Base-by-base conservation (phyloP, 2,113 vertebrate species). In the Hippocampus abdominalis region DNA sequence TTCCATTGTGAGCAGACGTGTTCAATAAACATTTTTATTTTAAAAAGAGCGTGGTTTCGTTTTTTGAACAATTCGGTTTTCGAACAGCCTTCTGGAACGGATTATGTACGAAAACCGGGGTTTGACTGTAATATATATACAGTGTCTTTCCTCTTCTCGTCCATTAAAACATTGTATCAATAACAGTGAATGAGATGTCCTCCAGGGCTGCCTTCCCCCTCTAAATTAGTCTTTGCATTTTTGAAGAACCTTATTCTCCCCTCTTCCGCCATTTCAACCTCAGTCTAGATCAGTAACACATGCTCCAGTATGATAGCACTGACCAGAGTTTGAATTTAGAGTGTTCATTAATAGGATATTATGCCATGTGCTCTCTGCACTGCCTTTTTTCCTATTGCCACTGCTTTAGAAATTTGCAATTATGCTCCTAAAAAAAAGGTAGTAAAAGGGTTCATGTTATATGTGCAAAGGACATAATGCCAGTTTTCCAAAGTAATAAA, bases 321-420 rank as follows among this genome's bases (percentile, higher is more conserved):
- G 96, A 98, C 96, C 97, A 93, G 94, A 94, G 95, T 96, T 98
- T 98, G 97, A 98, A 99, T 99, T 98, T 99, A 99, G 97, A 99
- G 95, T 98, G 96, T 98, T 99, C 97, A 98, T 99, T 98, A 99
- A 99, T 99, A 99, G 94, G 95, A 97, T 98, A 98, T 98, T 97
- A 98, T 95, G 93, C 96, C 96, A 98, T 96, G 98, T 98, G 96
- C 95, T 97, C 93, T 79, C 90, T 93, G 92, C 95, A 95, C 94
- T 94, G 93, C 94, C 94, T 94, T 95, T 94, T 94, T 94, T 95
- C 93, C 94, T 94, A 95, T 82, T 94, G 95, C 93, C 94, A 89
- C 95, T 94, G 95, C 94, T 95, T 98, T 94, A 94, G 94, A 94
- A 95, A 94, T 95, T 94, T 95, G 94, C 97, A 98, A 98, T 98